Conservation (phyloP, 2,113 vertebrate genomes). For the Cynopterus brachyotis region DNA sequence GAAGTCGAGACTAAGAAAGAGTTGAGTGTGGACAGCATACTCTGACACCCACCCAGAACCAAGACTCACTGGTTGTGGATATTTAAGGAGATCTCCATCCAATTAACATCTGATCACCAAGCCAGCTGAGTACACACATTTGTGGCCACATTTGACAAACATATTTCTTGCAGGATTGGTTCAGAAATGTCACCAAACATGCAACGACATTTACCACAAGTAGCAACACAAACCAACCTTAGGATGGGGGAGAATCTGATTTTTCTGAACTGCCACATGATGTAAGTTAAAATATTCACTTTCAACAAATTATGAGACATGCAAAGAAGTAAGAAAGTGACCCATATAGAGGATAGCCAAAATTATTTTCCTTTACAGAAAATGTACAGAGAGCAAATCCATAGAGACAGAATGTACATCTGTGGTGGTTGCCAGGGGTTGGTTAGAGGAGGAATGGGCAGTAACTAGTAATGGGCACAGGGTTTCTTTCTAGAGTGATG, state of each 20-base stretch:
- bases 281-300: neutral
- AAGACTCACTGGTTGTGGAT: neutral
- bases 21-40: neutral
- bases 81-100: neutral
- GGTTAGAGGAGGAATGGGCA: neutral
- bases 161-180: neutral
- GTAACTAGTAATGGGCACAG: neutral
- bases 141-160: neutral
- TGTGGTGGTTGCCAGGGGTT: neutral
- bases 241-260: neutral
- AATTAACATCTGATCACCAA: neutral
- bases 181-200: neutral
- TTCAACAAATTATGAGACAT: neutral
- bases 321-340: neutral
- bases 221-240: neutral
- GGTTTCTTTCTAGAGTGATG: neutral
- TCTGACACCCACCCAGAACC: neutral
- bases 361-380: neutral
- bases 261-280: neutral
- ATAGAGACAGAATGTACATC: neutral
- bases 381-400: neutral
- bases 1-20: neutral
- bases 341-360: neutral
- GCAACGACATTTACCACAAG: neutral
- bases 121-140: neutral